Conservation (phyloP, 2,888 invertebrate genomes). For the Willowsia nigromaculata region DNA sequence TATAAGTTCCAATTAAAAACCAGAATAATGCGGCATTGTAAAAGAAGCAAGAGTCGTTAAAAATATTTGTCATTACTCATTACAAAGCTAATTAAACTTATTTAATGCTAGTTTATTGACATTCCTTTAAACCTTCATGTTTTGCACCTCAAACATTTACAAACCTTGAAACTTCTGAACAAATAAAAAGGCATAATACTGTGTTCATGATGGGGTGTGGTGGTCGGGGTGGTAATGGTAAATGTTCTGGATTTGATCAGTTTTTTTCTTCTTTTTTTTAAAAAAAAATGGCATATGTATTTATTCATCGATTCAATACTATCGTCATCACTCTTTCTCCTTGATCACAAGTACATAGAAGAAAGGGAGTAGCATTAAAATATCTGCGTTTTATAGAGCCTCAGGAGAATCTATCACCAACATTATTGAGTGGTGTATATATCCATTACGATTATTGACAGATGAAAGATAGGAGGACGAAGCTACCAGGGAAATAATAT, state of each 20-base stretch:
- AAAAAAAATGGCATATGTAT: conserved; percentile 55
- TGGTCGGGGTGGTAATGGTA: neutral
- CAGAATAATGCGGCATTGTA: neutral
- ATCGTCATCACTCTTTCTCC: neutral
- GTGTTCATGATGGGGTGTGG: neutral
- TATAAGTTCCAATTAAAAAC: conserved; percentile 19
- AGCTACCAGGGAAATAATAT: conserved; percentile 66
- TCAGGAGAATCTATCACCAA: conserved; percentile 65
- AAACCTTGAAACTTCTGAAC: too few species aligned
- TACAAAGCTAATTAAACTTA: too few species aligned
- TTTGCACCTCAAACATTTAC: too few species aligned
- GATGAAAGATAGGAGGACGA: conserved; percentile 61
- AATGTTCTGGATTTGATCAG: conserved; percentile 5
- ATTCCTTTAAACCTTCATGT: too few species aligned
- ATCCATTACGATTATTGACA: conserved; percentile 73
- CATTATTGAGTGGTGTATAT: conserved; percentile 67
- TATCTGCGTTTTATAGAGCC: conserved; percentile 41
- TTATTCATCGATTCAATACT: conserved; percentile 30
- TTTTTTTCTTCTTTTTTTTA: conserved; percentile 9
- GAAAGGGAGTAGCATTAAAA: neutral
- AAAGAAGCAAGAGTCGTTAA: too few species aligned
- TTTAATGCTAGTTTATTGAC: too few species aligned
- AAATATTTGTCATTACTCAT: too few species aligned
- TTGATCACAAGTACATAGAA: neutral
- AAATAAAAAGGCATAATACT: neutral